These are phyloP conservation scores for Caenorhabditis elegans DNA, from an alignment of 1,140 invertebrate species.

Conservation along the genomic window WBcel235 BX284603.4:11557001-11557500, in stretches of 20 bases:
- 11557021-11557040: neutral
- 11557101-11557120: neutral
- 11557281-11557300: conserved; percentile 25
- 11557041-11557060: neutral
- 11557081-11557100: neutral
- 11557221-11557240: conserved; percentile 18
- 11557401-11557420: no score
- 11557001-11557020: conserved; percentile 15
- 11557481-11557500: neutral
- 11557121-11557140: conserved; percentile 6
- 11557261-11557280: conserved; percentile 3
- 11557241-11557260: neutral
- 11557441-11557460: no score
- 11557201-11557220: neutral
- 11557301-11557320: neutral
- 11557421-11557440: no score
- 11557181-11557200: neutral
- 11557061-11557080: neutral
- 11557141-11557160: conserved; percentile 22
- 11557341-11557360: neutral
- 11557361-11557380: no score
- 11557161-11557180: neutral
- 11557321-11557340: no score
- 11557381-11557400: no score
- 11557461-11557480: neutral